Conservation (phyloP, 2,113 vertebrate genomes). For the Brachyhypopomus gauderio region DNA sequence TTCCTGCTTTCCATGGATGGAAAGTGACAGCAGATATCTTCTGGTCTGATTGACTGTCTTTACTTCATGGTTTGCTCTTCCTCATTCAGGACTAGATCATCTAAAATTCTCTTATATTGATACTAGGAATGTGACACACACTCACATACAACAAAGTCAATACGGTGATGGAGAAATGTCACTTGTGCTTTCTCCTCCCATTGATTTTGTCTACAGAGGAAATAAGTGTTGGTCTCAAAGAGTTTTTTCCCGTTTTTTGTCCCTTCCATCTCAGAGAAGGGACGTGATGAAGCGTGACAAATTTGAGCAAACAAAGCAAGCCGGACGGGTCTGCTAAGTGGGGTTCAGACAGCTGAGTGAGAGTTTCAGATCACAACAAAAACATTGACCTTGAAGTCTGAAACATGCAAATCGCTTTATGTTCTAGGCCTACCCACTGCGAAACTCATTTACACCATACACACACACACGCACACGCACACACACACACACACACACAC, state of each 20-base stretch:
- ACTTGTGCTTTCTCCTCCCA: constrained; percentile 11
- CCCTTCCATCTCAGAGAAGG: background rate
- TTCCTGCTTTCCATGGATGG: background rate
- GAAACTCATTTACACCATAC: background rate
- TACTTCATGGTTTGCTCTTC: background rate
- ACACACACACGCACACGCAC: background rate
- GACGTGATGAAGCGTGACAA: constrained; percentile 30
- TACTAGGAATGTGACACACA: background rate
- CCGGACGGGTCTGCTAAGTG: constrained; percentile 26
- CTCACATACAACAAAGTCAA: background rate
- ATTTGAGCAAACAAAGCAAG: constrained; percentile 40
- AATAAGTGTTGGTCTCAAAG: constrained; percentile 15
- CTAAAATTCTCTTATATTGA: background rate
- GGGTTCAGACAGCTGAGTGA: constrained; percentile 40
- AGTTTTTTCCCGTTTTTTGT: background rate
- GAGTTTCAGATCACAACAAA: constrained; percentile 32
- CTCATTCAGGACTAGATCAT: background rate
- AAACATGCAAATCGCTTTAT: constrained; percentile 11
- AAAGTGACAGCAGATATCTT: constrained; percentile 13
- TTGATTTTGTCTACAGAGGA: constrained; percentile 31
- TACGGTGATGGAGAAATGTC: constrained; percentile 2
- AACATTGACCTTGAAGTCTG: constrained; percentile 50
- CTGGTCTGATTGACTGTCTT: constrained; percentile 10
- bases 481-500: background rate
- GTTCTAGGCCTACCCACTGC: constrained; percentile 5